Evolutionary conservation across 2,113 vertebrate species (phyloP).

Genomic region (Setophaga coronata): DNA sequence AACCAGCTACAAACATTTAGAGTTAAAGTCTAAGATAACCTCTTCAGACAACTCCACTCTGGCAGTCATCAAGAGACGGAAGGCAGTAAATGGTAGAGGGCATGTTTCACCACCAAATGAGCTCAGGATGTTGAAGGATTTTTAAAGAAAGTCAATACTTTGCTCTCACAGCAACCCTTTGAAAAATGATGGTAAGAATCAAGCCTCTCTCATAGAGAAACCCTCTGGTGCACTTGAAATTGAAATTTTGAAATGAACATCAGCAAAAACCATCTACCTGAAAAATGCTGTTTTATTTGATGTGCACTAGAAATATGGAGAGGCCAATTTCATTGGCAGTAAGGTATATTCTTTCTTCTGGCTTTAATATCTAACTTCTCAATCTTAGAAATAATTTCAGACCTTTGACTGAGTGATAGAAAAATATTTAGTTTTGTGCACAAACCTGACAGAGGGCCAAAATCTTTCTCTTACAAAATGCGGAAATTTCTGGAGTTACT

Average conservation of each 20-base stretch:
- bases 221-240: neutral
- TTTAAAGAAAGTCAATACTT: neutral
- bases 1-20: neutral
- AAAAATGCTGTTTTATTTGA: neutral
- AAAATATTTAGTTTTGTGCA: neutral
- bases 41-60: neutral
- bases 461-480: neutral
- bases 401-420: neutral
- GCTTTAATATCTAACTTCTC: neutral
- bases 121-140: neutral
- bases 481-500: constrained; percentile 10
- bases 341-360: neutral
- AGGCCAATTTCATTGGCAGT: neutral
- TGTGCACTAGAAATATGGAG: neutral
- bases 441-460: neutral
- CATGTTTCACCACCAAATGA: neutral
- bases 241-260: neutral
- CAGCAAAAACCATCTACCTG: neutral
- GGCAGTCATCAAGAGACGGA: neutral
- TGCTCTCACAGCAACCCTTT: neutral
- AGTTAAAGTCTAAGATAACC: neutral
- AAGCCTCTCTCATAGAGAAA: neutral
- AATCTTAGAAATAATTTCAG: neutral
- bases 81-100: neutral
- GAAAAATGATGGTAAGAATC: neutral